A percentile compares a stretch with the other conserved stretches of the same genome.
These are phyloP conservation scores for Trichosurus vulpecula DNA, from an alignment of 2,797 vertebrate species.

Conservation along the genomic window DNA sequence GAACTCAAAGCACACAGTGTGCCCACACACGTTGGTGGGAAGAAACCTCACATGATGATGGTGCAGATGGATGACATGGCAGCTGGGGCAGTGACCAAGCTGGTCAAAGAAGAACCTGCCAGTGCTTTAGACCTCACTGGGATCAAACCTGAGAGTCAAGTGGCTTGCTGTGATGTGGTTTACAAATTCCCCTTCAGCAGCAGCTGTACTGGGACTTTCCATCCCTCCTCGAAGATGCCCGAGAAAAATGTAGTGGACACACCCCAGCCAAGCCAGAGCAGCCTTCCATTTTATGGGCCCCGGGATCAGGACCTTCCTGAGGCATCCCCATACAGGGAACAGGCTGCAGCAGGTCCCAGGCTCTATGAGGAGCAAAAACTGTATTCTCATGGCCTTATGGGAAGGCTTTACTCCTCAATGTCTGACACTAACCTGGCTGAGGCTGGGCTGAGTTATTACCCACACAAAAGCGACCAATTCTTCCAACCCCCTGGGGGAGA, in stretches of 20 bases:
- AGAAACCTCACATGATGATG: constrained; percentile 95
- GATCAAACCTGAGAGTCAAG: constrained; percentile 94
- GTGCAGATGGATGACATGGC: constrained; percentile 93
- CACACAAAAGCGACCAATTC: constrained; percentile 88
- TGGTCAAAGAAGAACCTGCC: constrained; percentile 91
- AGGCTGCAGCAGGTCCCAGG: constrained; percentile 75
- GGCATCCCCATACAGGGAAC: constrained; percentile 88
- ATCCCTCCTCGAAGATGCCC: constrained; percentile 88
- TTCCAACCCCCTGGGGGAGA: constrained; percentile 87
- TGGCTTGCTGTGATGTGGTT: constrained; percentile 97
- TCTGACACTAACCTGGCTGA: constrained; percentile 96
- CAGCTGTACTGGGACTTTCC: constrained; percentile 92
- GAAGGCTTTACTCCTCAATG: constrained; percentile 95
- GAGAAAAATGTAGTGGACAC: constrained; percentile 88
- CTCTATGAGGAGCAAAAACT: constrained; percentile 88
- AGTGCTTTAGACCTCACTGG: constrained; percentile 96
- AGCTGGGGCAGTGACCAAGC: constrained; percentile 90
- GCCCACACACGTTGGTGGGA: constrained; percentile 88
- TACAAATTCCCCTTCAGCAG: constrained; percentile 97
- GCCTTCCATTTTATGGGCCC: constrained; percentile 84
- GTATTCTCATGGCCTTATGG: constrained; percentile 86
- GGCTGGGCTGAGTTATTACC: constrained; percentile 90
- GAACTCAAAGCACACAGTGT: constrained; percentile 93
- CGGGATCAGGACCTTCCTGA: constrained; percentile 89
- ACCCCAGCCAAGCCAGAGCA: constrained; percentile 82